Base-by-base conservation (phyloP, 2,113 vertebrate species). In the Chaetodon trifascialis region DNA sequence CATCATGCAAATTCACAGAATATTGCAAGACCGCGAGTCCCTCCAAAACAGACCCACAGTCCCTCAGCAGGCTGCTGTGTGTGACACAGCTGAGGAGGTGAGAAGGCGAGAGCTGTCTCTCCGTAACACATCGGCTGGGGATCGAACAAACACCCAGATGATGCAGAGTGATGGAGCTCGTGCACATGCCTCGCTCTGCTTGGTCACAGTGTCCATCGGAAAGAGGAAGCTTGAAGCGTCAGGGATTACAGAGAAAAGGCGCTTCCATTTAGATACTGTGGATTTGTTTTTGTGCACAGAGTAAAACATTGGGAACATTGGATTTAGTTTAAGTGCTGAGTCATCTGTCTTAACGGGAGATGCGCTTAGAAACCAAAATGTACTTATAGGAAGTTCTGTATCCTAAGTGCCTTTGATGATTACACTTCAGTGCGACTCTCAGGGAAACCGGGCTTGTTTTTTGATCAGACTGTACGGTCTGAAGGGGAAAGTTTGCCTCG, bases 81-180 rank as follows among this genome's bases (percentile, higher is more conserved):
- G 76, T 60, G 44, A 64, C 74, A 76, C 77, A 70, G 64, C 16
- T 1, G 38, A 72, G 58, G 67, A 86, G 60, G 70, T 80, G 86
- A 75, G 70, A 80, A 82, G 44, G 52, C 23, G 0, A 0, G 34
- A 76, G 54, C 73, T 81, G 85, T 79, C 78, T 69, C 67, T 74
- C 25, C 64, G 51, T 79, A 82, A 82, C 90, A 87, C 77, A 58
- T 76, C 15, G 14, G 51, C 55, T 78, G 4, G 3, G 21, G 59
- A 70, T 56, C 23, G 34, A 70, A 82, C 23, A 72, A 51, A 36
- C 11, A 54, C 44, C 5, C 75, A 78, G 83, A 73, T 75, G 80
- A 86, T 71, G 68, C 12, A 40, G 25, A 71, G 52, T 1, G 40
- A 47, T 34, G 34, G 19, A 84, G 55, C 2, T 42, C 49, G 51